Percentiles rank a stretch among this genome's conserved stretches.
These are phyloP conservation scores for Ochropleura plecta DNA, from an alignment of 2,888 invertebrate species.

Conservation along the genomic window DNA sequence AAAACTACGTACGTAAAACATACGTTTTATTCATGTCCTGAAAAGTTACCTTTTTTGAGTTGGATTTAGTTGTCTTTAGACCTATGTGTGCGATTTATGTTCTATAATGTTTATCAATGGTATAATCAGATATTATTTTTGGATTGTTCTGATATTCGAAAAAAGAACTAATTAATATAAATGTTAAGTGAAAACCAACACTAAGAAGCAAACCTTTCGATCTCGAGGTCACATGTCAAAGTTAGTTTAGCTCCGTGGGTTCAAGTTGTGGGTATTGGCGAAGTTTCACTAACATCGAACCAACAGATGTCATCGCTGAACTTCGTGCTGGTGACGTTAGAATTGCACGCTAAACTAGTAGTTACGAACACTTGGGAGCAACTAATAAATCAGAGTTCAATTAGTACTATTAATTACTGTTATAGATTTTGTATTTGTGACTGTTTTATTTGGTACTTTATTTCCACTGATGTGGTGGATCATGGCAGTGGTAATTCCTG, in stretches of 20 bases:
- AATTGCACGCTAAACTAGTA: constrained; percentile 36
- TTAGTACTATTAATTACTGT: constrained; percentile 5
- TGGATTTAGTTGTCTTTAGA: too few relatives aligned
- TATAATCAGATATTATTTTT: neutral
- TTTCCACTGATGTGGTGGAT: neutral
- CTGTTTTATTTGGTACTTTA: neutral
- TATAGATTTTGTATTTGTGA: neutral
- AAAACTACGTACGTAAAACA: too few relatives aligned
- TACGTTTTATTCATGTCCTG: too few relatives aligned
- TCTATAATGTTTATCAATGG: too few relatives aligned
- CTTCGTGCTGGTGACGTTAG: constrained; percentile 51
- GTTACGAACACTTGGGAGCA: constrained; percentile 38
- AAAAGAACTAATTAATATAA: neutral
- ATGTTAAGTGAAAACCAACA: constrained; percentile 15
- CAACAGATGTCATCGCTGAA: constrained; percentile 57
- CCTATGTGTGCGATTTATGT: too few relatives aligned
- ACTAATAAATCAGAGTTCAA: constrained; percentile 28
- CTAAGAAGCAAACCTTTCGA: constrained; percentile 13
- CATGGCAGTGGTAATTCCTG: neutral
- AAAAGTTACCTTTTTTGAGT: too few relatives aligned
- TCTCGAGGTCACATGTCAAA: constrained; percentile 22
- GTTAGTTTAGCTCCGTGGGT: constrained; percentile 18
- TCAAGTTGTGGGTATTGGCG: constrained; percentile 45
- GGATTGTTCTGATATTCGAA: neutral
- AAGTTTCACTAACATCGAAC: constrained; percentile 52